Conservation (phyloP, 2,113 vertebrate genomes). For the Athene cunicularia region DNA sequence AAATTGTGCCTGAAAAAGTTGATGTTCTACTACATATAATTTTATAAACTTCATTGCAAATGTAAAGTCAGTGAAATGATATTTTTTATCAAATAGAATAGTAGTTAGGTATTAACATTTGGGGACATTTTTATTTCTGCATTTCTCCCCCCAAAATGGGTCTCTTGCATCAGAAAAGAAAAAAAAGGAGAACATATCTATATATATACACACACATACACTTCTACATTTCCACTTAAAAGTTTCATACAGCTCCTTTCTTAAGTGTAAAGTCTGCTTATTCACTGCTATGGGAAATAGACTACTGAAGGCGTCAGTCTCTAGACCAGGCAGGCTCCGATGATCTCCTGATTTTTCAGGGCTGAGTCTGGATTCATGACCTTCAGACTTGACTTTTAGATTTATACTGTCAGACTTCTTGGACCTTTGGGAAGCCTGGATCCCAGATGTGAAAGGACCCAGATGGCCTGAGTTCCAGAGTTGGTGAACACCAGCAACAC, state of each 20-base stretch:
- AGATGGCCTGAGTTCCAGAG: not conserved
- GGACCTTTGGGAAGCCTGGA: not conserved
- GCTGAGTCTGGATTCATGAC: not conserved
- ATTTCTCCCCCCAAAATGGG: not conserved
- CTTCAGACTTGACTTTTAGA: not conserved
- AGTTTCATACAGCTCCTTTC: not conserved
- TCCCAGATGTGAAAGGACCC: not conserved
- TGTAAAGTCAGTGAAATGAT: not conserved
- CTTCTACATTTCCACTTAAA: not conserved
- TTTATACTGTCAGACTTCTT: not conserved
- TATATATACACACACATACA: not conserved
- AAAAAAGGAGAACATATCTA: not conserved
- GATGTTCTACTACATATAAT: not conserved
- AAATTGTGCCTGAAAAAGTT: slow-evolving; percentile 20
- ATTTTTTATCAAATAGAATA: not conserved
- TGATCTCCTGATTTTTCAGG: not conserved
- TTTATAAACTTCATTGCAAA: slow-evolving; percentile 13
- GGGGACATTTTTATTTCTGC: not conserved
- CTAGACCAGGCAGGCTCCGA: not conserved
- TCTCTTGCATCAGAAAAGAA: not conserved
- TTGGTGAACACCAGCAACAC: not conserved
- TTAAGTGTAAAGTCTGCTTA: not conserved
- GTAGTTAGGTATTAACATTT: not conserved
- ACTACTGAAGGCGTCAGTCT: not conserved
- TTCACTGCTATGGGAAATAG: not conserved